phyloP scores from a whole-genome alignment of 92 coral and sea anemone genomes.

The Isaurus tuberculatus region DNA sequence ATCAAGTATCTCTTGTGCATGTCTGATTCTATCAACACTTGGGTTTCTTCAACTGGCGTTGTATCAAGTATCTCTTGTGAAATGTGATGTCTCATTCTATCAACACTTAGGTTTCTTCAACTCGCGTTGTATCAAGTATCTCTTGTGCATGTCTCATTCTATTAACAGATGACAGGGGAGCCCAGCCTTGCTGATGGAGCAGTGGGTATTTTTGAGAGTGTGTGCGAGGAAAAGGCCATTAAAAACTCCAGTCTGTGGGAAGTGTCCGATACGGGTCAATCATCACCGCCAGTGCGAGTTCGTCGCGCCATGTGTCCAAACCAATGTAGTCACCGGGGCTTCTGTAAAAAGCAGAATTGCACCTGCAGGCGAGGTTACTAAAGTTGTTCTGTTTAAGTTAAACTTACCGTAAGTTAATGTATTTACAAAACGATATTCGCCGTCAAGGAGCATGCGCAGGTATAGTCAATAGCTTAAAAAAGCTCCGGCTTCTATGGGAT shows the following conservation, averaged over 20 bases:
- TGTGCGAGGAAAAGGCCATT: slow-evolving; percentile 70
- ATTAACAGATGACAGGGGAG: slow-evolving; percentile 65
- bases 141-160: neutral
- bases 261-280: slow-evolving; percentile 43
- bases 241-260: slow-evolving; percentile 74
- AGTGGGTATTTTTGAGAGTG: slow-evolving; percentile 62
- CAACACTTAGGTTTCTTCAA: no score
- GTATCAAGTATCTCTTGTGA: no score
- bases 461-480: no score
- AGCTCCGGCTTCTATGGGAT: no score
- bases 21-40: no score
- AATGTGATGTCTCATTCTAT: no score
- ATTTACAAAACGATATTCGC: no score
- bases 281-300: slow-evolving; percentile 57
- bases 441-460: no score
- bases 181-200: slow-evolving; percentile 66
- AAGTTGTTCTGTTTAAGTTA: neutral
- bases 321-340: slow-evolving; percentile 81
- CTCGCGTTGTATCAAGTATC: no score
- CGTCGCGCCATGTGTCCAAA: slow-evolving; percentile 74
- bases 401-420: neutral
- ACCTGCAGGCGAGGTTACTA: slow-evolving; percentile 84
- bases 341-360: slow-evolving; percentile 80
- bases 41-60: no score
- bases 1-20: no score